Percentiles rank a stretch among this genome's conserved stretches.
phyloP scores from a whole-genome alignment of 1,140 invertebrate species.

The Solenopsis fugax region DNA sequence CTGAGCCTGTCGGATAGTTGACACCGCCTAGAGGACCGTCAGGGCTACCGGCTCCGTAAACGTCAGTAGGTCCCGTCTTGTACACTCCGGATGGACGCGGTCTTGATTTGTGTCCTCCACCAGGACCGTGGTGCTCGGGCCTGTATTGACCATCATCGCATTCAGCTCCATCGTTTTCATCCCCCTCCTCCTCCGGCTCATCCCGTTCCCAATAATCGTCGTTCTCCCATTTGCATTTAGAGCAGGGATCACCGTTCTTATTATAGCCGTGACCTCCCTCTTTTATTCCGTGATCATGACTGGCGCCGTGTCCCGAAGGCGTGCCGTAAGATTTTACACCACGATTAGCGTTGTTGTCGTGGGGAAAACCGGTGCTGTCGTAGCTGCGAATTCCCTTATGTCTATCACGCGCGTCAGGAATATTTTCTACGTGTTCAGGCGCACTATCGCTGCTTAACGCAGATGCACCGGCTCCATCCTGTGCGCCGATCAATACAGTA shows the following conservation, averaged over 20 bases:
- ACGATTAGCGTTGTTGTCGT: neutral
- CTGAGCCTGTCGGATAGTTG: neutral
- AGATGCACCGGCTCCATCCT: neutral
- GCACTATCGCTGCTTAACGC: constrained; percentile 5
- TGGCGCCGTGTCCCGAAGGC: constrained; percentile 1
- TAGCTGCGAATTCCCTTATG: constrained; percentile 70
- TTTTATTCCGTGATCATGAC: constrained; percentile 6
- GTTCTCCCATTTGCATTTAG: constrained; percentile 71
- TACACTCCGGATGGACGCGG: constrained; percentile 20
- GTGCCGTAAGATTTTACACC: constrained; percentile 19
- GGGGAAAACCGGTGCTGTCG: constrained; percentile 21
- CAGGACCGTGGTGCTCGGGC: neutral
- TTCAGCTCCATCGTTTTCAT: constrained; percentile 55
- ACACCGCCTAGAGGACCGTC: neutral
- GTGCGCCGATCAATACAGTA: constrained; percentile 3
- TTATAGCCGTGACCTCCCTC: neutral
- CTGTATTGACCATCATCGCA: constrained; percentile 70
- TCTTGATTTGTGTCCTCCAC: neutral
- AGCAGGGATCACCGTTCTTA: constrained; percentile 28
- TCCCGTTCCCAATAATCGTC: constrained; percentile 67
- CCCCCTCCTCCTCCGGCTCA: constrained; percentile 60
- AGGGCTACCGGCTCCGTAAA: neutral
- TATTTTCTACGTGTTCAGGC: constrained; percentile 3
- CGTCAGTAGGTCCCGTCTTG: constrained; percentile 48
- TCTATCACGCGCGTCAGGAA: constrained; percentile 26